Percentiles rank a stretch among this genome's conserved stretches.
phyloP scores from a whole-genome alignment of 2,113 vertebrate genomes.

The Sinocyclocheilus rhinocerous region DNA sequence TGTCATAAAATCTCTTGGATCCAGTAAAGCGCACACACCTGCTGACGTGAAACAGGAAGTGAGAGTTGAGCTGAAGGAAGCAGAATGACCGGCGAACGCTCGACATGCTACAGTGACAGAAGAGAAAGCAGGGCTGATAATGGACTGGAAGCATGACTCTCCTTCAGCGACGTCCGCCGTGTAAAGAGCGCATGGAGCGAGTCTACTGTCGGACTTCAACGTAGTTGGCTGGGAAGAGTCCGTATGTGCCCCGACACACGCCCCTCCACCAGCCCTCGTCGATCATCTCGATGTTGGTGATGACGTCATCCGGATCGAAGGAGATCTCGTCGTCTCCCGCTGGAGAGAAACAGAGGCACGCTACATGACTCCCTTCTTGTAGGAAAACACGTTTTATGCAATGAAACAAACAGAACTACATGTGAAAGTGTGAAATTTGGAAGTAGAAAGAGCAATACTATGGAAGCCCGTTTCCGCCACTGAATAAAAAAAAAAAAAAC shows the following conservation, averaged over 20 bases:
- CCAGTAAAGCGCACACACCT: constrained; percentile 31
- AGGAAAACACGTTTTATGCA: too few relatives aligned
- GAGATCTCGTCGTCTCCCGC: constrained; percentile 96
- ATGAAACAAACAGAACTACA: too few relatives aligned
- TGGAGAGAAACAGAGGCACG: constrained; percentile 57
- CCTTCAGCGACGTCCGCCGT: background rate
- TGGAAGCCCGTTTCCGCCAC: too few relatives aligned
- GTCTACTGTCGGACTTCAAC: constrained; percentile 88
- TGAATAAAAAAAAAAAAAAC: too few relatives aligned
- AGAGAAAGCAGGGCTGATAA: constrained; percentile 29
- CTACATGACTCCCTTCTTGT: background rate
- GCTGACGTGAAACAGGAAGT: constrained; percentile 29
- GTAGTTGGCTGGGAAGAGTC: constrained; percentile 96
- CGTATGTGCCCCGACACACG: constrained; percentile 86
- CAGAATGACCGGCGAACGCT: background rate
- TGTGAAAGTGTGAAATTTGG: too few relatives aligned
- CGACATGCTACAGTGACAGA: background rate
- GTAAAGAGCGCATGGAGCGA: constrained; percentile 39
- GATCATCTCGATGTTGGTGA: constrained; percentile 99
- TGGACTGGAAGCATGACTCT: background rate
- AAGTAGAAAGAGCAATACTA: too few relatives aligned
- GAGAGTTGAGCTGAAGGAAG: background rate
- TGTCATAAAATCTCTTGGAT: background rate
- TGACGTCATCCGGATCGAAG: constrained; percentile 96
- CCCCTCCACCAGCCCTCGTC: constrained; percentile 98